phyloP scores from a whole-genome alignment of 2,888 invertebrate genomes.

The Phorcus lineatus region DNA sequence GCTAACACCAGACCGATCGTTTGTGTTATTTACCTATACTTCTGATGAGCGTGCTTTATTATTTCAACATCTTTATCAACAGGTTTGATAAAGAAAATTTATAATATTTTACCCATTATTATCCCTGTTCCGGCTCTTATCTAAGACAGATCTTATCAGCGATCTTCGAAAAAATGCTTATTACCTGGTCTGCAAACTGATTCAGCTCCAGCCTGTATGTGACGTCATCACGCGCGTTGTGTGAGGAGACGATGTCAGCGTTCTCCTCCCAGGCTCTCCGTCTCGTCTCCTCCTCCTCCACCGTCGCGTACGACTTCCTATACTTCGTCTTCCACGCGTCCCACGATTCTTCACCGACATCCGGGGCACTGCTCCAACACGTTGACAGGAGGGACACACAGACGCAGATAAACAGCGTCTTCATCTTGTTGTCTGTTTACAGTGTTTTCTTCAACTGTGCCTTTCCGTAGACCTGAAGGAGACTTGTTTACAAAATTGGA shows the following conservation, averaged over 20 bases:
- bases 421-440: background rate
- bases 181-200: slow-evolving; percentile 20
- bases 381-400: background rate
- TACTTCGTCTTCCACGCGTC: slow-evolving; percentile 6
- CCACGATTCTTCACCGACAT: background rate
- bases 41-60: no score
- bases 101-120: no score
- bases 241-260: background rate
- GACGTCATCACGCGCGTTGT: background rate
- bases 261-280: slow-evolving; percentile 16
- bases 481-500: no score
- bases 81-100: no score
- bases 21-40: no score
- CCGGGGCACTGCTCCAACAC: background rate
- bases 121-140: no score
- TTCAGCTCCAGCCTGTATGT: slow-evolving; percentile 10
- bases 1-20: no score
- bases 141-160: no score
- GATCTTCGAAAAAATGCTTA: no score
- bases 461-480: no score
- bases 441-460: no score
- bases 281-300: slow-evolving; percentile 5
- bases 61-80: no score
- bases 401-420: background rate
- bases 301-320: slow-evolving; percentile 19